Conservation (phyloP, 2,888 invertebrate genomes). For the Xylota sylvarum region DNA sequence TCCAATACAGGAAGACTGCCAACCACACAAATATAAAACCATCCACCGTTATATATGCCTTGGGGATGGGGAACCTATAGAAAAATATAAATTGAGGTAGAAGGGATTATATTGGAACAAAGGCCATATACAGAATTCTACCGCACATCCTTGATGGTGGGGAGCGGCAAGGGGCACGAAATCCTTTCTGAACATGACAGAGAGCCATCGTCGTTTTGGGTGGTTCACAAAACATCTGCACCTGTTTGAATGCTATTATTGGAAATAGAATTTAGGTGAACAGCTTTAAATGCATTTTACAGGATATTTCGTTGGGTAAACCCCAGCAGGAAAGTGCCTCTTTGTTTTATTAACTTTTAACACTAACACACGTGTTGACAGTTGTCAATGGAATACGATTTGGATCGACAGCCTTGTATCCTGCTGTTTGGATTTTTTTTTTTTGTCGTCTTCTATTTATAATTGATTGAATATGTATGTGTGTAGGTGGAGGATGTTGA, state of each 20-base stretch:
- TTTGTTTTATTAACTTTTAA: slow-evolving; percentile 35
- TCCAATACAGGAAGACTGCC: slow-evolving; percentile 63
- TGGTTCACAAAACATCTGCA: slow-evolving; percentile 44
- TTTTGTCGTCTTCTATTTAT: too few species aligned
- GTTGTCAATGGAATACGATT: slow-evolving; percentile 32
- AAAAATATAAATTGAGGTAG: slow-evolving; percentile 36
- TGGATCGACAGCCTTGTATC: neutral
- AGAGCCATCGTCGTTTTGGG: slow-evolving; percentile 4
- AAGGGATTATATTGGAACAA: slow-evolving; percentile 60
- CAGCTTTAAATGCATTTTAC: slow-evolving; percentile 60
- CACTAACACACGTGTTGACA: slow-evolving; percentile 34
- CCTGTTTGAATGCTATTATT: slow-evolving; percentile 61
- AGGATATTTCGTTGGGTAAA: slow-evolving; percentile 36
- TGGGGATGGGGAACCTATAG: slow-evolving; percentile 29
- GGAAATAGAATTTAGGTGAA: slow-evolving; percentile 51
- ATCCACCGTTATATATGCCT: neutral
- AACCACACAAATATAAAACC: slow-evolving; percentile 54
- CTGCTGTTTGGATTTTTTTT: neutral
- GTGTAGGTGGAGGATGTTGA: neutral
- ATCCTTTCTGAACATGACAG: slow-evolving; percentile 32
- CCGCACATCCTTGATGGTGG: slow-evolving; percentile 39
- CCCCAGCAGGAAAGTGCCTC: slow-evolving; percentile 9
- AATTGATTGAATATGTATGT: neutral
- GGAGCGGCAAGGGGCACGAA: neutral
- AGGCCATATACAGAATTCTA: slow-evolving; percentile 45